phyloP scores from a whole-genome alignment of 2,888 invertebrate species.

The Conomelus anceps region DNA sequence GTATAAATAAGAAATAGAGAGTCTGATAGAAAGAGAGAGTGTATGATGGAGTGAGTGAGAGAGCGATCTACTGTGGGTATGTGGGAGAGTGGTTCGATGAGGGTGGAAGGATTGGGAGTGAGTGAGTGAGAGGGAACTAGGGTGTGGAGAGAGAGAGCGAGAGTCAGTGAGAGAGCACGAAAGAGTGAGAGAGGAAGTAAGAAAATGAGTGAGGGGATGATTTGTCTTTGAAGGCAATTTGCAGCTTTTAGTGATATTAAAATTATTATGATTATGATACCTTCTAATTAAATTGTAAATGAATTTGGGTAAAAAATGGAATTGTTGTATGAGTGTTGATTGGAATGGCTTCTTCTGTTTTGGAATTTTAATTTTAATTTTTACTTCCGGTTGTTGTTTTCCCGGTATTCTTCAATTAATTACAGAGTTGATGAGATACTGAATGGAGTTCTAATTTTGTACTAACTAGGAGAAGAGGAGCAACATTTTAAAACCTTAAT shows the following conservation, averaged over 20 bases:
- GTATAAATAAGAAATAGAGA: slow-evolving; percentile 22
- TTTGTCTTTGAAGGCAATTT: neutral
- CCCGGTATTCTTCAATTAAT: too few species aligned
- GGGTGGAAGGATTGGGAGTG: too few species aligned
- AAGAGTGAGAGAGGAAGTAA: neutral
- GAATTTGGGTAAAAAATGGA: neutral
- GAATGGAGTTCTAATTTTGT: too few species aligned
- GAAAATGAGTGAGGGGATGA: too few species aligned
- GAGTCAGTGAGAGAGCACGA: neutral
- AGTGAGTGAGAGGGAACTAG: slow-evolving; percentile 23
- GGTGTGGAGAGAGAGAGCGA: slow-evolving; percentile 21
- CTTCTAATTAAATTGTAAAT: neutral
- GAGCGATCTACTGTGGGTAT: too few species aligned
- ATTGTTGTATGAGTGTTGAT: neutral
- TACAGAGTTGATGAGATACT: too few species aligned
- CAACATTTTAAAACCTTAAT: too few species aligned
- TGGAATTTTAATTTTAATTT: neutral
- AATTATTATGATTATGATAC: too few species aligned
- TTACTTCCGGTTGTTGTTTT: neutral
- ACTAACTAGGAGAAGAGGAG: too few species aligned
- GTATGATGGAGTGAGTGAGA: neutral
- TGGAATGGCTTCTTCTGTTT: neutral
- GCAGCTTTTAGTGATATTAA: neutral
- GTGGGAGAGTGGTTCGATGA: too few species aligned
- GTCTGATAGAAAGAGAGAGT: slow-evolving; percentile 9